Evolutionary conservation across 2,113 vertebrate genomes (phyloP).

Genomic region (Narcine bancroftii): DNA sequence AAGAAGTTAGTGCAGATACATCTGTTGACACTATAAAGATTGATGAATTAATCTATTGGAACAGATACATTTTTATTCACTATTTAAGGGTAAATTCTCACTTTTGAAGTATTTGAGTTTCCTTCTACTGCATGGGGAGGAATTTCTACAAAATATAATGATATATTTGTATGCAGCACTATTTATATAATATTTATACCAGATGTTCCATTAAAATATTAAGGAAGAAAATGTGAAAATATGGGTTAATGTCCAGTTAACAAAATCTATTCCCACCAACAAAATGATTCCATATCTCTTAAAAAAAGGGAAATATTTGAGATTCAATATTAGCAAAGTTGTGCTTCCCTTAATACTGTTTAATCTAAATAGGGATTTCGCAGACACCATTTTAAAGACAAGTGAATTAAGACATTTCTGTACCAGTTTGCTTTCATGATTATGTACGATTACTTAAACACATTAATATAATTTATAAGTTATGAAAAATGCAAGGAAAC

Average conservation of each 20-base stretch:
- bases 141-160: neutral
- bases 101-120: neutral
- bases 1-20: neutral
- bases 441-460: neutral
- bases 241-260: too few species aligned
- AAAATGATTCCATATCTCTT: neutral
- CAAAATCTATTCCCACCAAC: neutral
- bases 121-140: too few species aligned
- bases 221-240: neutral
- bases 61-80: neutral
- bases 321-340: neutral
- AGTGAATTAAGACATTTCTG: neutral
- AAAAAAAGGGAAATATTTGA: neutral
- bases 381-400: neutral
- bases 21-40: neutral
- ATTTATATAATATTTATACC: neutral
- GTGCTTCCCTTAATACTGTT: neutral
- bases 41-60: neutral
- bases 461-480: neutral
- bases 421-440: neutral
- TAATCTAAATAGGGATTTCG: neutral
- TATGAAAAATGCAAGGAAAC: neutral
- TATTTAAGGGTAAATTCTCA: neutral
- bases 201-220: neutral
- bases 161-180: neutral